Percentiles rank a stretch among this genome's conserved stretches.
Conservation (phyloP, 2,113 vertebrate genomes). For the Drymodes brunneopygia region DNA sequence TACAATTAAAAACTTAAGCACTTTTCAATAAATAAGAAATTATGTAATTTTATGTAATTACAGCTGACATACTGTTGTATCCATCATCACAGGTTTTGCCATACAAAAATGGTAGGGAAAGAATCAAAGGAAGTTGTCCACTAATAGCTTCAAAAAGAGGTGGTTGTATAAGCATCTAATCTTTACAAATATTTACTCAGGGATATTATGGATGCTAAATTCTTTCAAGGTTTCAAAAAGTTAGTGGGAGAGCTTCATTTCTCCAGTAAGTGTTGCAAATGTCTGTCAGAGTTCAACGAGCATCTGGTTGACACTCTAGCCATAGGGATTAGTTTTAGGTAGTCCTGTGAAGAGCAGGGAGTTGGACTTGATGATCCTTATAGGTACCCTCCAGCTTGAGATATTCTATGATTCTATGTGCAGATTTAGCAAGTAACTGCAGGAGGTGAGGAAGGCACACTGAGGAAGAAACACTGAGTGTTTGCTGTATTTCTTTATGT, state of each 20-base stretch:
- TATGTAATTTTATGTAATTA: background rate
- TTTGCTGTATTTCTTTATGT: background rate
- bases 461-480: background rate
- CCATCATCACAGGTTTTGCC: background rate
- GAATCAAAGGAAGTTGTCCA: background rate
- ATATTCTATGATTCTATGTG: background rate
- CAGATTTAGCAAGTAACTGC: background rate
- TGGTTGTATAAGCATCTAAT: background rate
- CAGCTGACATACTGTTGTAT: background rate
- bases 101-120: background rate
- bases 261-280: background rate
- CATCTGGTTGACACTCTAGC: background rate
- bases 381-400: background rate
- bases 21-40: background rate
- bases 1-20: background rate
- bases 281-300: background rate
- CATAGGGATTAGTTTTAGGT: background rate
- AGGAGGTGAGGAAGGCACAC: fast-evolving
- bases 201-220: fast-evolving
- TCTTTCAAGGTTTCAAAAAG: background rate
- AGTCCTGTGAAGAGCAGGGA: background rate
- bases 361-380: background rate
- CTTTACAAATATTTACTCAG: background rate
- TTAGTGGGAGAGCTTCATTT: background rate
- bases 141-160: background rate